These are phyloP conservation scores for Candoia aspera DNA, from an alignment of 2,113 vertebrate species.

Conservation along the genomic window DNA sequence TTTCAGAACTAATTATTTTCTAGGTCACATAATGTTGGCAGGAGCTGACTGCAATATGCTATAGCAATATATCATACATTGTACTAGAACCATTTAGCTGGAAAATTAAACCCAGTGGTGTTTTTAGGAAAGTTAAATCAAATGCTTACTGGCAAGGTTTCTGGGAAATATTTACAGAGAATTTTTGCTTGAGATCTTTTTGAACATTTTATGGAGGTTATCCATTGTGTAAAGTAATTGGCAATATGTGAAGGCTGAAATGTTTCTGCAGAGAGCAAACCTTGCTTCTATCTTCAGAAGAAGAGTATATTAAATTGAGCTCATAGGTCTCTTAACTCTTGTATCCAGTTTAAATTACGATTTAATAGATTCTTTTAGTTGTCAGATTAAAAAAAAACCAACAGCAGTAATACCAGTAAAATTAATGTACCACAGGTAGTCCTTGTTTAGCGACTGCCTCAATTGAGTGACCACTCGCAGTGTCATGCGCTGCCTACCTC, in stretches of 20 bases:
- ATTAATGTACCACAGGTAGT: too few relatives aligned
- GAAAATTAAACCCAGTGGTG: conserved; percentile 37
- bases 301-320: not conserved
- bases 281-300: not conserved
- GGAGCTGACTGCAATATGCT: not conserved
- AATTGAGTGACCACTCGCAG: too few relatives aligned
- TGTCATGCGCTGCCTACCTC: too few relatives aligned
- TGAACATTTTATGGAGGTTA: not conserved
- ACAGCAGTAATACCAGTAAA: too few relatives aligned
- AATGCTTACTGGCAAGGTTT: conserved; percentile 30
- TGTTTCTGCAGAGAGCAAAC: not conserved
- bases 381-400: too few relatives aligned
- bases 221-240: not conserved
- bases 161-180: not conserved
- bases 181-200: not conserved
- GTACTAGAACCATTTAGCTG: conserved; percentile 23
- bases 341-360: not conserved
- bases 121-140: conserved; percentile 42
- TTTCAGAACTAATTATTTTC: not conserved
- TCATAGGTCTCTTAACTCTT: not conserved
- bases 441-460: too few relatives aligned
- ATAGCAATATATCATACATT: conserved; percentile 28
- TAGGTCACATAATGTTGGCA: not conserved
- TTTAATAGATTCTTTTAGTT: not conserved
- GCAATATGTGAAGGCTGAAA: not conserved